Evolutionary conservation across 1,140 invertebrate genomes (phyloP).

Genomic region (Drosophila navojoa): DNA sequence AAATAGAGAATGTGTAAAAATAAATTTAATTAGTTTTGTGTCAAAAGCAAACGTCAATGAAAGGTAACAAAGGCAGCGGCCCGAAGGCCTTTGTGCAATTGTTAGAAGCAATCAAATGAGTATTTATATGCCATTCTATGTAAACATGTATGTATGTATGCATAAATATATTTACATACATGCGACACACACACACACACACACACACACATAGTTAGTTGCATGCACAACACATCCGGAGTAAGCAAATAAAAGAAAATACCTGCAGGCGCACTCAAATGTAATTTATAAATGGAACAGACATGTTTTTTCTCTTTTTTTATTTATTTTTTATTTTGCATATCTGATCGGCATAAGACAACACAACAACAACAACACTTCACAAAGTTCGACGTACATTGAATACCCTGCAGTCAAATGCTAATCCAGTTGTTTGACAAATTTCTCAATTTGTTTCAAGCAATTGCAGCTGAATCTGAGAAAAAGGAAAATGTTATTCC

Average conservation of each 20-base stretch:
- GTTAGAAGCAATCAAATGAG: conserved; percentile 8
- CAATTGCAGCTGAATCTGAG: no score
- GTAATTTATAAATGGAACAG: conserved; percentile 52
- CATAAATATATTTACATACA: no score
- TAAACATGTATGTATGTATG: no score
- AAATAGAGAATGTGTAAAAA: neutral
- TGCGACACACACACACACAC: no score
- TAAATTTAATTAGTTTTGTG: conserved; percentile 11
- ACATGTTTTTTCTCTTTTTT: conserved; percentile 17
- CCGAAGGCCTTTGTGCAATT: neutral
- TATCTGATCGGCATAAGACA: conserved; percentile 18
- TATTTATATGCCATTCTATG: neutral
- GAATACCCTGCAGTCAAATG: neutral
- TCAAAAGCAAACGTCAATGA: neutral
- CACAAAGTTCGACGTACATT: neutral
- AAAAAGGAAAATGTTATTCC: no score
- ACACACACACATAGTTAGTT: no score
- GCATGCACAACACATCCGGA: conserved; percentile 2
- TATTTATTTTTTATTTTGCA: conserved; percentile 2
- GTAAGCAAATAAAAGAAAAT: conserved; percentile 29
- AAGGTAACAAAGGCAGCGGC: conserved; percentile 7
- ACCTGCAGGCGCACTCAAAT: conserved; percentile 29
- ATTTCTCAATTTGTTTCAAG: no score
- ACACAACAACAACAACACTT: conserved; percentile 10
- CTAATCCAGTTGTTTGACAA: neutral